Evolutionary conservation across 2,888 invertebrate genomes (phyloP), one percentile per base, ranked within the genome.

Genomic region (Lasioglossum pauxillum): DNA sequence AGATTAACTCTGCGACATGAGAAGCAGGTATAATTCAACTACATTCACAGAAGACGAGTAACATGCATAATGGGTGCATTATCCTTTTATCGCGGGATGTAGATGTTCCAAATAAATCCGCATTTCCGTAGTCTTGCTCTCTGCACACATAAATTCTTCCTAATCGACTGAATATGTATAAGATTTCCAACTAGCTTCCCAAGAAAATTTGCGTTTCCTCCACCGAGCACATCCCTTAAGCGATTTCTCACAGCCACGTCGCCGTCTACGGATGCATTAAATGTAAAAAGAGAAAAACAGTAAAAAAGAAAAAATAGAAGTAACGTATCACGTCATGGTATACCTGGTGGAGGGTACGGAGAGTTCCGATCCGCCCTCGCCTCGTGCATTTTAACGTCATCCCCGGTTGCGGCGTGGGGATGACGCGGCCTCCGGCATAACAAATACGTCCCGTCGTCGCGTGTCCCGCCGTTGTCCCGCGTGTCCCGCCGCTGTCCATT

Each of bases 401-500:
- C 69, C 41, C 57, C 53, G 14, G 27, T 5, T 0, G 44, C 14
- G 27, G 10, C 12, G n/a, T 5, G 46, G 10, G n/a, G 44, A 46
- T n/a, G 57, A 31, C 44, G 53, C 71, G 75, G 78, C 72, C 78
- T 75, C 78, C 64, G 78, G 80, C 85, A 75, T 86, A 89, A 88
- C 83, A 83, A 88, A 86, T 88, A 84, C 71, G 64, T 64, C 72
- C 46, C 71, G 53, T 67, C 31, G 41, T n/a, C 53, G 41, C 49
- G 78, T 82, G 79, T 80, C 64, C 64, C 14, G 38, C 57, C 74
- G 44, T 44, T 81, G 78, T 79, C 57, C 31, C 27, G n/a, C 27
- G 12, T 60, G 60, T 31, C 53, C 53, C 77, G 75, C 35, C 71
- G 75, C 75, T 85, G 84, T 90, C 89, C 88, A 90, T 90, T 90